Evolutionary conservation across 2,113 vertebrate species (phyloP), one percentile per base, ranked within the genome.

Genomic region (Ictalurus punctatus): DNA sequence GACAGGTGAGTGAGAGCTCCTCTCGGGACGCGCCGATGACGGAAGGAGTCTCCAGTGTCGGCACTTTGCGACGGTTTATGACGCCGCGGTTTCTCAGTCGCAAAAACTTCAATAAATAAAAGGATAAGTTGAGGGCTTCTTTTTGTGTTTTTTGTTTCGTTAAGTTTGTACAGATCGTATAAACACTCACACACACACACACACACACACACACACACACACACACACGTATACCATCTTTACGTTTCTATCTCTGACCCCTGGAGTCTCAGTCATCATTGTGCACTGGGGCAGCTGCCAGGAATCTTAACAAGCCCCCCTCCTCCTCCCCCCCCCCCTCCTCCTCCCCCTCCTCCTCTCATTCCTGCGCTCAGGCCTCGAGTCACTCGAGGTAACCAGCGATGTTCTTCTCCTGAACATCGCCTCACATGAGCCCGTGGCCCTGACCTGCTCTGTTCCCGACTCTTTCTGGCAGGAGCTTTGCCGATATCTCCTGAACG

Each of bases 361-460:
- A 88, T 58, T 54, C 27, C 21, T 48, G 7, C 27, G 6, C 21
- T 23, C 37, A 25, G 27, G 56, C 82, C 82, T 25, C 25, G 21
- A 74, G 87, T 84, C 69, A 76, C 27, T 76, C 54, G 59, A 78
- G 67, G 81, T 88, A 71, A 87, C 16, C 86, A 48, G 44, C 44
- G 21, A 12, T n/a, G 21, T 82, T 83, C 37, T 83, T 67, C 71
- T 80, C 34, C 73, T 21, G n/a, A 23, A 23, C 76, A 37, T 76
- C 40, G 2, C 76, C 86, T 87, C n/a, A 87, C 86, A n/a, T 56
- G 84, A 88, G 73, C 58, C 67, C 21, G 34, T 83, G 79, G 44
- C 83, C 44, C 73, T 85, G 63, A 89, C 88, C 76, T 40, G 30
- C 74, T 54, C 67, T 9, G 48, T 52, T 58, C 44, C 76, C 44